A percentile compares a stretch with the other conserved stretches of the same genome.
These are phyloP conservation scores for Eumaeus atala DNA, from an alignment of 1,140 invertebrate genomes.

Conservation along the genomic window DNA sequence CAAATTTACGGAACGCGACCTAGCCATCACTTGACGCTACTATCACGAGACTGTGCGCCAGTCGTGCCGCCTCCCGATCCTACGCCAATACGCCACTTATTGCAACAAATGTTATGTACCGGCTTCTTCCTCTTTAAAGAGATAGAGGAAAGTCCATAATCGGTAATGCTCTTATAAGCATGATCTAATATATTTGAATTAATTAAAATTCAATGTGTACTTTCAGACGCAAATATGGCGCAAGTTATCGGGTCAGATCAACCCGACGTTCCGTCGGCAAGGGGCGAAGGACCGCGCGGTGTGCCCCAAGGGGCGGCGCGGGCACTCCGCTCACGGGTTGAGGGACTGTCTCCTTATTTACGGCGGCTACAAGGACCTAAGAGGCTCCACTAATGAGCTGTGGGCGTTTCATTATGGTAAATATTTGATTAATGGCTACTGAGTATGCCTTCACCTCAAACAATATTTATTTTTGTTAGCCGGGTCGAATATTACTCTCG, in stretches of 20 bases:
- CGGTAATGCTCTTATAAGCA: too few relatives aligned
- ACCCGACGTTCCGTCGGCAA: constrained; percentile 26
- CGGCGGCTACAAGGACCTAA: constrained; percentile 91
- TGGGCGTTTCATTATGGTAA: constrained; percentile 93
- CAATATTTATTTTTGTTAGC: too few relatives aligned
- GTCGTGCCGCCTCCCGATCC: too few relatives aligned
- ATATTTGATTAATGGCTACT: not conserved
- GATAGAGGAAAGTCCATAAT: too few relatives aligned
- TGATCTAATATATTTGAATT: too few relatives aligned
- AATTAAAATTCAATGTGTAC: not conserved
- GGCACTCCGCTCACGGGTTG: constrained; percentile 88
- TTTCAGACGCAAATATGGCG: constrained; percentile 80
- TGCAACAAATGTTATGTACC: too few relatives aligned
- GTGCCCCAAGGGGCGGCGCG: constrained; percentile 85
- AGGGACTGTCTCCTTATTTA: constrained; percentile 88
- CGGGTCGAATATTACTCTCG: too few relatives aligned
- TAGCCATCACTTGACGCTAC: too few relatives aligned
- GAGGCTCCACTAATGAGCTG: constrained; percentile 88
- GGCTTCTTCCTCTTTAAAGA: too few relatives aligned
- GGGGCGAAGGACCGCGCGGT: constrained; percentile 25
- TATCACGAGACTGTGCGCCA: too few relatives aligned
- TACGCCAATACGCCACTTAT: too few relatives aligned
- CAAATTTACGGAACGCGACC: too few relatives aligned
- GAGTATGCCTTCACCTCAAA: not conserved
- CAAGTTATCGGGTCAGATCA: constrained; percentile 73